Evolutionary conservation across 2,888 invertebrate species (phyloP), one percentile per base, ranked within the genome.

Genomic region (Hypselothyrea guttata): DNA sequence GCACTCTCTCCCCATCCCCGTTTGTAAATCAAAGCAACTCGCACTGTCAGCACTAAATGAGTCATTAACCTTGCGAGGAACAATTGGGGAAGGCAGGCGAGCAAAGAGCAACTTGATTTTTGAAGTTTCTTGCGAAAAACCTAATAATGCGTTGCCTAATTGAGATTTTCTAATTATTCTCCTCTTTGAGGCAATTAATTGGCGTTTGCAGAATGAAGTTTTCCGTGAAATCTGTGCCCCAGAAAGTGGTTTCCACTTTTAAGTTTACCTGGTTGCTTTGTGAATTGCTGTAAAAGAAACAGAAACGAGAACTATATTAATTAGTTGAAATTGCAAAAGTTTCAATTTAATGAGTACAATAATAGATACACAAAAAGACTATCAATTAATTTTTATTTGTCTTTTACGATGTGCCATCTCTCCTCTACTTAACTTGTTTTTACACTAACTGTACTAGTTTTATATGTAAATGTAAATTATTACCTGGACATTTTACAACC

Each of bases 41-140:
- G 47, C 77, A 60, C 53, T 70, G 77, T 70, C 77, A 48, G 70
- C 58, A 46, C 71, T 74, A 74, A 77, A 70, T 75, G 75, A 75
- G 63, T 75, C 74, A 74, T 75, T 77, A 52, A 46, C 56, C 55
- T 58, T 45, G 44, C 11, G 11, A 3, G n/a, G 8, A n/a, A 7
- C n/a, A n/a, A n/a, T 8, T 7, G 7, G 7, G 16, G 2, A 16
- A 16, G 7, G 27, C 2, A 15, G 4, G 9, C 18, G 13, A 2
- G 5, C n/a, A 18, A 16, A 15, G 38, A 16, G 38, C 5, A n/a
- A 7, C n/a, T 22, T 35, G 35, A n/a, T 28, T 62, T 77, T 77
- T 74, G 60, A 75, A 67, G 78, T 70, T 49, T 35, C 28, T 12
- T 30, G 41, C 27, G 18, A 60, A 69, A 22, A 68, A 60, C 74